Conservation (phyloP, 2,113 vertebrate genomes). For the Psammodynastes pulverulentus region DNA sequence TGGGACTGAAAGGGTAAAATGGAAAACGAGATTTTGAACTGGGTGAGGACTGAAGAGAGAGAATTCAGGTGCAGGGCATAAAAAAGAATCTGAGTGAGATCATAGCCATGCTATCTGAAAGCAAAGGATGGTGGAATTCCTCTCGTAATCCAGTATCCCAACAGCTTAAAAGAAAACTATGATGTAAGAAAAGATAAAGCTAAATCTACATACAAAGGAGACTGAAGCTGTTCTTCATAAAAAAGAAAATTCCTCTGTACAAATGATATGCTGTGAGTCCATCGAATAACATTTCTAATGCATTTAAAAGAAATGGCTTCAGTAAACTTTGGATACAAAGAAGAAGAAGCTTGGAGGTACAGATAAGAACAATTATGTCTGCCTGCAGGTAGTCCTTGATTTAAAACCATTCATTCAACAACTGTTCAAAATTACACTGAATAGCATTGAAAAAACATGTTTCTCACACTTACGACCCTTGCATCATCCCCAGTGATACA, state of each 20-base stretch:
- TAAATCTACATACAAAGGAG: constrained; percentile 9
- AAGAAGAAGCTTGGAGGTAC: background rate
- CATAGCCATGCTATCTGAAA: constrained; percentile 67
- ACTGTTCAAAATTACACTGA: background rate
- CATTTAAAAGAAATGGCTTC: background rate
- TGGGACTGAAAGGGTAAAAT: constrained; percentile 50
- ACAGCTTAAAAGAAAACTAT: constrained; percentile 65
- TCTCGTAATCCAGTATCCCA: constrained; percentile 69
- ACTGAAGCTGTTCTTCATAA: constrained; percentile 45
- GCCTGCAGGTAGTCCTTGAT: background rate
- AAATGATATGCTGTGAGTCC: background rate
- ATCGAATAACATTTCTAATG: background rate
- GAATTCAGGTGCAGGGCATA: constrained; percentile 13
- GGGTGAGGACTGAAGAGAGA: constrained; percentile 39
- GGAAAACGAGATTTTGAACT: constrained; percentile 42
- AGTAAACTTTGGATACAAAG: background rate
- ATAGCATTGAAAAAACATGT: background rate
- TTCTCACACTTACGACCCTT: background rate
- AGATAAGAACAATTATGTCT: background rate
- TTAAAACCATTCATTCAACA: background rate
- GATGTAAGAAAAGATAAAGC: constrained; percentile 38
- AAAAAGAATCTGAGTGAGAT: constrained; percentile 50
- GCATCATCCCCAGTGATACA: background rate
- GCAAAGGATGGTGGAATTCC: constrained; percentile 66
- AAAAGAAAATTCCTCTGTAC: constrained; percentile 5